A percentile compares a stretch with the other conserved stretches of the same genome.
These are phyloP conservation scores for Alces alces DNA, from an alignment of 2,113 vertebrate genomes.

Conservation along the genomic window DNA sequence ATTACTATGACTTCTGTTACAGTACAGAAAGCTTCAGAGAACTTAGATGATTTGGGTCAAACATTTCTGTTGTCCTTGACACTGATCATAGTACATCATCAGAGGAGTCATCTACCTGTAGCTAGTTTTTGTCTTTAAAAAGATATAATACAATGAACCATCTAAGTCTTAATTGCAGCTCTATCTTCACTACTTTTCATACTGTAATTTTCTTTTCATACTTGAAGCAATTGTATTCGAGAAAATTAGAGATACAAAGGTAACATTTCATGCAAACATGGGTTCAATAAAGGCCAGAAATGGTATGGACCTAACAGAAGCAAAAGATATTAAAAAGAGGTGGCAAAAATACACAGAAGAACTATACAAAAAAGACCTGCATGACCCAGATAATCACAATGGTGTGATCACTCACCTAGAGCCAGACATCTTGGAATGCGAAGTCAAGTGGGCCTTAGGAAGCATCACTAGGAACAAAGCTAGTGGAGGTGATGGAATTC, in stretches of 20 bases:
- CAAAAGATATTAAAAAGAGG: not conserved
- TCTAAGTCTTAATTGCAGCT: not conserved
- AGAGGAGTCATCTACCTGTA: not conserved
- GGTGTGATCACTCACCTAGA: not conserved
- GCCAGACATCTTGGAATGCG: not conserved
- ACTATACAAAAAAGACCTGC: not conserved
- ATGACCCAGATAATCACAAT: not conserved
- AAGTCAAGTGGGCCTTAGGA: not conserved
- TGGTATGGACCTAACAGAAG: not conserved
- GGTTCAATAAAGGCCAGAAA: not conserved
- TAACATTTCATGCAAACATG: not conserved
- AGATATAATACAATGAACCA: not conserved
- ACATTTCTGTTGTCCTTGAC: not conserved
- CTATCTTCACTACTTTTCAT: not conserved
- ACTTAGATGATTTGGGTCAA: not conserved
- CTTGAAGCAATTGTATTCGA: not conserved
- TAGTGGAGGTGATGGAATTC: not conserved
- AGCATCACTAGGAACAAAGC: not conserved
- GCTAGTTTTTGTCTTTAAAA: not conserved
- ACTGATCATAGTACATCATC: not conserved
- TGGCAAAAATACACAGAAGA: not conserved
- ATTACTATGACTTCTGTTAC: not conserved
- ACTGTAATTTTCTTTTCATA: not conserved
- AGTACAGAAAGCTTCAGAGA: not conserved
- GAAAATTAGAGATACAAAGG: not conserved